Percentiles rank a stretch among this genome's conserved stretches.
Evolutionary conservation across 2,888 invertebrate species (phyloP).

Genomic region (Spialia ferax): DNA sequence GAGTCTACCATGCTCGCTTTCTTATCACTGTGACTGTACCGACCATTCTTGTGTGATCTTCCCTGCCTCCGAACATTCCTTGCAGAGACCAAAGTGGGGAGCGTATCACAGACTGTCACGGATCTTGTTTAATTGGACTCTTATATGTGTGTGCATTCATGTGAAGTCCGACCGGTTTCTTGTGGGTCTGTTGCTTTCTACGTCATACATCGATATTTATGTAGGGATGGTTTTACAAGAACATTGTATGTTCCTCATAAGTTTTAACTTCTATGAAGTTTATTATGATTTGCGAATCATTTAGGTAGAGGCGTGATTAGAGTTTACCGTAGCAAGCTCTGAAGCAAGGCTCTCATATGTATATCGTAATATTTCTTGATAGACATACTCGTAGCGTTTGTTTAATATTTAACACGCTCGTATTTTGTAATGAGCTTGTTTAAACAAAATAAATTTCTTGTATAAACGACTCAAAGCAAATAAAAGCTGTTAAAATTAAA

Average conservation of each 20-base stretch:
- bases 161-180: slow-evolving; percentile 78
- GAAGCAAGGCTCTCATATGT: slow-evolving; percentile 61
- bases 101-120: slow-evolving; percentile 71
- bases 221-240: slow-evolving; percentile 68
- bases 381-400: background rate
- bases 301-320: slow-evolving; percentile 70
- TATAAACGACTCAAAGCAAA: slow-evolving; percentile 11
- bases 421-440: slow-evolving; percentile 11
- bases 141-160: slow-evolving; percentile 79
- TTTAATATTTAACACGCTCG: background rate
- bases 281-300: slow-evolving; percentile 81
- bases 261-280: slow-evolving; percentile 70
- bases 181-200: slow-evolving; percentile 75
- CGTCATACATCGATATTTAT: slow-evolving; percentile 76
- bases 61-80: slow-evolving; percentile 59
- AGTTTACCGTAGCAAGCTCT: slow-evolving; percentile 63
- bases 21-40: slow-evolving; percentile 73
- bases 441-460: slow-evolving; percentile 8
- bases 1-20: slow-evolving; percentile 70
- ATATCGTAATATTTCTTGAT: slow-evolving; percentile 44
- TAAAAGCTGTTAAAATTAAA: background rate
- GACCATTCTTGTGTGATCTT: slow-evolving; percentile 67
- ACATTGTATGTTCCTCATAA: slow-evolving; percentile 64
- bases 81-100: slow-evolving; percentile 58
- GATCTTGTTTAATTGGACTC: slow-evolving; percentile 78